A percentile compares a stretch with the other conserved stretches of the same genome.
These are phyloP conservation scores for Elegia similella DNA, from an alignment of 2,888 invertebrate genomes.

Conservation along the genomic window DNA sequence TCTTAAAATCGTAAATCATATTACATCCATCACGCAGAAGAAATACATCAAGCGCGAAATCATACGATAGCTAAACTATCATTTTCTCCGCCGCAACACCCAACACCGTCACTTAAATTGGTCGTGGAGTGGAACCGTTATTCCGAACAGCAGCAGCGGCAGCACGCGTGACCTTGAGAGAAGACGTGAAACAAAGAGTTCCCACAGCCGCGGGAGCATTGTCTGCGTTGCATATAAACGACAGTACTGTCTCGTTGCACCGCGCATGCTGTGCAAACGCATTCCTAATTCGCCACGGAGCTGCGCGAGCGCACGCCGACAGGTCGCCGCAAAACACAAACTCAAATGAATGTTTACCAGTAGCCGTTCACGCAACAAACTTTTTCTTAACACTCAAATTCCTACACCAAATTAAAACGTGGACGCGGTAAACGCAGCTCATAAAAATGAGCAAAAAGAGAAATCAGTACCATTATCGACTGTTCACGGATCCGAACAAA, in stretches of 20 bases:
- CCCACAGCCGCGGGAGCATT: slow-evolving; percentile 41
- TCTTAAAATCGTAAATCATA: too few species aligned
- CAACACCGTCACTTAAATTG: not conserved
- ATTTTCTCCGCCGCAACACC: slow-evolving; percentile 9
- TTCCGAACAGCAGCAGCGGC: not conserved
- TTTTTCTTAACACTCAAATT: slow-evolving; percentile 35
- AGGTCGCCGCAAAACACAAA: not conserved
- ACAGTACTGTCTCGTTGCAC: slow-evolving; percentile 36
- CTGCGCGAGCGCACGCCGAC: slow-evolving; percentile 28
- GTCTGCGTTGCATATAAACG: slow-evolving; percentile 43
- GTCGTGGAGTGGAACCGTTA: not conserved
- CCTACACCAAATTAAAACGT: slow-evolving; percentile 29
- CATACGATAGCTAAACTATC: slow-evolving; percentile 10
- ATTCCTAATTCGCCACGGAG: slow-evolving; percentile 68
- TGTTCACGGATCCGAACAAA: slow-evolving; percentile 53
- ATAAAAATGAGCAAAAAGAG: slow-evolving; percentile 59
- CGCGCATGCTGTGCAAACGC: slow-evolving; percentile 59
- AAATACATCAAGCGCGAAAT: slow-evolving; percentile 6
- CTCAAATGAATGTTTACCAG: slow-evolving; percentile 3
- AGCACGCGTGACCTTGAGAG: slow-evolving; percentile 52
- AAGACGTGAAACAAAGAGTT: slow-evolving; percentile 58
- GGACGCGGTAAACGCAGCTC: slow-evolving; percentile 33
- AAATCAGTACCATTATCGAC: slow-evolving; percentile 61
- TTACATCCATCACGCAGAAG: not conserved
- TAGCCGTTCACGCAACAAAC: slow-evolving; percentile 11